Evolutionary conservation across 2,113 vertebrate genomes (phyloP), one percentile per base, ranked within the genome.

Genomic region (Tetrax tetrax): DNA sequence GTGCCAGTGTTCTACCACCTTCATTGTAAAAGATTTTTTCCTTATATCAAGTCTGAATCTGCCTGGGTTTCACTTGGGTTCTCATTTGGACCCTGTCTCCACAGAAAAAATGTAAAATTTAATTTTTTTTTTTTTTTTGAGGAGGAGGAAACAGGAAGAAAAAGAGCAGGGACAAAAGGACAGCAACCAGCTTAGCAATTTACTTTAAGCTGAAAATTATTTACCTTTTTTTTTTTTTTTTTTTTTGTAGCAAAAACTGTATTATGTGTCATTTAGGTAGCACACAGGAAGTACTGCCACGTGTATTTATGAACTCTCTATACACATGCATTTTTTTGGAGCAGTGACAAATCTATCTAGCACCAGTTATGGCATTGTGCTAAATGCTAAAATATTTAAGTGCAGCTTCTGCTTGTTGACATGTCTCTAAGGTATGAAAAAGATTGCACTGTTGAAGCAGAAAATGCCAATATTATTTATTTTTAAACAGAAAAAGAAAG

Each of bases 321-420:
- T 56, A 35, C 3, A 45, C 5, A n/a, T 14, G 8, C 15, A 45
- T 59, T 88, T 88, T 88, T 86, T 59, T 74, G 18, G 50, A 87
- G 53, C 56, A 61, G n/a, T 54, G 79, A 74, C 41, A 92, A 90
- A 57, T 35, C 3, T 47, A 66, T 83, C 68, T 63, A 81, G n/a
- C 59, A 81, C 47, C 17, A 63, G 63, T 92, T 77, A 80, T 14
- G 17, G 27, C 66, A 75, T 17, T 93, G 50, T 69, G 59, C 15
- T 96, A 79, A 86, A 80, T 54, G 37, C 29, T 80, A 53, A 80
- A 93, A 74, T 93, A 83, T 92, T 92, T 90, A 92, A 93, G 82
- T 80, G 59, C 45, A 77, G 41, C 47, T 88, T 93, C 74, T 93
- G 35, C 54, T 90, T 92, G 75, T 74, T 93, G 88, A 77, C 31